Conservation (phyloP, 2,797 vertebrate species). For the Hemitrygon akajei region DNA sequence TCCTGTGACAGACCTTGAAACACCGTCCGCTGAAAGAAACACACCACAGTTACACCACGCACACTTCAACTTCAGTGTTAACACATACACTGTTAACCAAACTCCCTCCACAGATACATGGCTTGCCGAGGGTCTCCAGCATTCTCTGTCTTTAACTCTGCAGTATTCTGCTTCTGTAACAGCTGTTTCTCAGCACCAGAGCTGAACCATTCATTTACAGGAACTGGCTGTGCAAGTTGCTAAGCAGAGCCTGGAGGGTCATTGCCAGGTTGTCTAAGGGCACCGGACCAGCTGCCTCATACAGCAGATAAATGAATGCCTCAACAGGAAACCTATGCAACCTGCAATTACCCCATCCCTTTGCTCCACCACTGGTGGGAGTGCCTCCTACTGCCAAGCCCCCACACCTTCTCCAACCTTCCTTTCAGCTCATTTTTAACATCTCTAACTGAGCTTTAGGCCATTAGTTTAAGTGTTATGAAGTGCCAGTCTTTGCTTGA, state of each 20-base stretch:
- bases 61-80: not conserved
- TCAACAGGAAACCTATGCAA: not conserved
- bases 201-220: not conserved
- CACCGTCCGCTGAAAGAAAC: constrained; percentile 75
- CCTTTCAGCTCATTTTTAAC: not conserved
- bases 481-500: not conserved
- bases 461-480: not conserved
- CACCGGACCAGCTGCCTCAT: not conserved
- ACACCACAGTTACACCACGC: constrained; percentile 47
- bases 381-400: not conserved
- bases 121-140: too few species aligned
- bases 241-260: not conserved
- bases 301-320: not conserved
- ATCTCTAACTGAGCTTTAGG: not conserved
- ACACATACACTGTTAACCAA: not conserved
- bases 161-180: too few species aligned
- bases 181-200: not conserved
- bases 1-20: constrained; percentile 97
- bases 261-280: too few species aligned
- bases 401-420: not conserved
- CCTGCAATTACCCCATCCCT: not conserved
- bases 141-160: too few species aligned
- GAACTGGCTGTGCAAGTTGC: not conserved
- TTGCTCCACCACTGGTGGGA: not conserved
- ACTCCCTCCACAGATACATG: too few species aligned